Base-by-base conservation (phyloP, 2,888 invertebrate genomes). In the Blomia tropicalis region DNA sequence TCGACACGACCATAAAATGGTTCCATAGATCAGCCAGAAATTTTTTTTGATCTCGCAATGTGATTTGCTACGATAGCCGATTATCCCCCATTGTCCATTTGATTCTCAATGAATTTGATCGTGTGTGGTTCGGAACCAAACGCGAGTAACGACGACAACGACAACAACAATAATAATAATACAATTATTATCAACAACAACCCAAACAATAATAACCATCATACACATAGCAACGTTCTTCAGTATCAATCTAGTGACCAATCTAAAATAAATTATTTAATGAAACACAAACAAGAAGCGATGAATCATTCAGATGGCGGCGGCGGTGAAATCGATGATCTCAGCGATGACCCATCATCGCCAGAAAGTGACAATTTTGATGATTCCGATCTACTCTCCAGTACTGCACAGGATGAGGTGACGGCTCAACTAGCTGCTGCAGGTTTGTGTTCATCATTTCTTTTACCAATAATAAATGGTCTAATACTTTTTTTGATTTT, bases 401-500 rank as follows among this genome's bases (percentile, higher is more conserved):
- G 85, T 3, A 69, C 71, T 59, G 84, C 87, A 81, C 83, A 84
- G 69, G 92, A 93, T 75, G 92, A 93, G 72, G 89, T 95, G 70
- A 91, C 92, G 68, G 89, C 92, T 73, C 93, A 93, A 73, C 78
- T 95, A 70, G 92, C 91, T 62, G 91, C 92, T 70, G 91, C 93
- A 74, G 93, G 92, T 87, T 76, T 75, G 77, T 67, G 66, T 36
- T 60, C 66, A 66, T 64, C 65, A 58, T 64, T 58, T 41, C 63
- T 59, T 64, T 43, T 63, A 56, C 25, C n/a, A 30, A n/a, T 60
- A 53, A n/a, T 51, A 56, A 19, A 5, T 27, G 14, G 23, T 44
- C 4, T 4, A 4, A 43, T n/a, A 43, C 51, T 22, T 59, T 43
- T 67, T 60, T 27, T 65, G 23, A 60, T 17, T 2, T 60, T 64